phyloP scores from a whole-genome alignment of 2,113 vertebrate genomes.

The Agapornis roseicollis region DNA sequence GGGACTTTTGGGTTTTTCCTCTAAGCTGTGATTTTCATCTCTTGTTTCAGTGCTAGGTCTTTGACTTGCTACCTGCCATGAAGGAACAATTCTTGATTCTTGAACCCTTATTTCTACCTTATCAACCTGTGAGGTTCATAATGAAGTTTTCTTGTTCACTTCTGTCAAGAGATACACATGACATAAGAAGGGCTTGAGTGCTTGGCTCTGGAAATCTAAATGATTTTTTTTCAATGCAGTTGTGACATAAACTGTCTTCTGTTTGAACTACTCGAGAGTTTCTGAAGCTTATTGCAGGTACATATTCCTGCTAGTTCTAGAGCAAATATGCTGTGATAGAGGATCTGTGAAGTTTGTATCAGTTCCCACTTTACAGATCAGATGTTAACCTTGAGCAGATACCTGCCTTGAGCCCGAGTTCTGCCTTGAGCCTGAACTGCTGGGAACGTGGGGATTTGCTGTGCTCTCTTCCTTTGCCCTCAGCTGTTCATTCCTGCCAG shows the following conservation, averaged over 20 bases:
- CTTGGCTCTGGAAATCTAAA: neutral
- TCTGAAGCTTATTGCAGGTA: neutral
- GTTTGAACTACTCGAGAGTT: neutral
- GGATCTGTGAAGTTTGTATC: neutral
- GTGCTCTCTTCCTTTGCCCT: neutral
- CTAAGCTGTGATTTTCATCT: neutral
- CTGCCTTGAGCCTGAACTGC: neutral
- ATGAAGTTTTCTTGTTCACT: neutral
- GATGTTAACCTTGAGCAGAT: neutral
- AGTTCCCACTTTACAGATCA: neutral
- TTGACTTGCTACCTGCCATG: neutral
- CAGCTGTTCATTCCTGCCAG: neutral
- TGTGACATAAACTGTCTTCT: neutral
- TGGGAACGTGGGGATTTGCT: fast-evolving
- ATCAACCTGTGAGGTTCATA: neutral
- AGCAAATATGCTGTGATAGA: neutral
- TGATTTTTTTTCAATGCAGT: neutral
- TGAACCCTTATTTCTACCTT: neutral
- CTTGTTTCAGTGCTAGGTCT: neutral
- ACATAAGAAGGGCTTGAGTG: neutral
- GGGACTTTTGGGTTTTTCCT: too few species aligned
- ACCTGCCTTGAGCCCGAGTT: neutral
- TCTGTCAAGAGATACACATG: neutral
- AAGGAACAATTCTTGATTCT: neutral
- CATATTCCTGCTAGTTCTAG: neutral